Evolutionary conservation across 2,113 vertebrate species (phyloP), one percentile per base, ranked within the genome.

Genomic region (Himantopus leucocephalus): DNA sequence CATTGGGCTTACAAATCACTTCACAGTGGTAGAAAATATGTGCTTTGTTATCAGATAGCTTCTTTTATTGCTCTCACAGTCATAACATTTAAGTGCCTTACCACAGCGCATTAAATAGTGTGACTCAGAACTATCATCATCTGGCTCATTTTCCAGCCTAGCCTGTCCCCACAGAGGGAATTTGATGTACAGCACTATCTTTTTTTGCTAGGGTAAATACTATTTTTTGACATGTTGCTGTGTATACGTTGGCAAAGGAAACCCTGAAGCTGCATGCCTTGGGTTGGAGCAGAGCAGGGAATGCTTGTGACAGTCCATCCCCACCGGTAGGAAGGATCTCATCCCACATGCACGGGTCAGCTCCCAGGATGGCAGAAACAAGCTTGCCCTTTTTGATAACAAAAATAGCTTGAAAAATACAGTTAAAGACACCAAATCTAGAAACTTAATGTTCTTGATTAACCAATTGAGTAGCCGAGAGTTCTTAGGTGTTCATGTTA

Each of bases 11-110:
- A 91, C 34, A 87, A 35, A 88, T 81, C 43, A 67, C 26, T 81
- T 96, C 63, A 71, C 59, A 71, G 59, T 52, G 23, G n/a, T 50
- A 90, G 50, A 52, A 96, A 91, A 68, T 27, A 96, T 2, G 16
- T 43, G 34, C 43, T 67, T 86, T 79, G 30, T 71, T 76, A 77
- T 62, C 72, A 77, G 41, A 88, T 29, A 85, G 52, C 35, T 93
- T 64, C 39, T 91, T 71, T 62, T 83, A 21, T 72, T 94, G 30
- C 81, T 91, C 24, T 93, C 55, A 90, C 12, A 73, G 67, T 66
- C 82, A 52, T 77, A 88, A 93, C 26, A 86, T 78, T 83, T 82
- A 83, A 95, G 68, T 71, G 27, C 50, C 78, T 82, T 88, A 92
- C 50, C 35, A 79, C 5, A 92, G 56, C 1, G 2, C 71, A 74